These are phyloP conservation scores for Mnemiopsis leidyi DNA, from an alignment of 37 sponge, comb jelly and placozoan species.

Conservation along the genomic window DNA sequence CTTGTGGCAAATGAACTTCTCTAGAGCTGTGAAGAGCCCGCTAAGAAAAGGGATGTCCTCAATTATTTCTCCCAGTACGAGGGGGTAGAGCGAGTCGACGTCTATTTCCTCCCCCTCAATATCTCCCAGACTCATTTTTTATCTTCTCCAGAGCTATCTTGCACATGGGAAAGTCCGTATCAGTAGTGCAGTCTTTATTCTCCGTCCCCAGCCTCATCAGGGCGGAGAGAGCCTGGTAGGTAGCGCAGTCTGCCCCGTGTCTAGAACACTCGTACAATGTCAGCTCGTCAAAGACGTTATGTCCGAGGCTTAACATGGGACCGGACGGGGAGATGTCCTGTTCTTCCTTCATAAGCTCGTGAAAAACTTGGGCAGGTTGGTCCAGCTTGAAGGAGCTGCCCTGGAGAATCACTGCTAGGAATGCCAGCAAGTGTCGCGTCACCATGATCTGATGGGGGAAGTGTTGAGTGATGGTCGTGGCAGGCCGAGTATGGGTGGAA, in stretches of 20 bases:
- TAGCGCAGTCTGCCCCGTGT: neutral
- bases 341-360: neutral
- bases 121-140: neutral
- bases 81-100: neutral
- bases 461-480: no score
- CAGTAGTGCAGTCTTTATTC: neutral
- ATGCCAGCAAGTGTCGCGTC: neutral
- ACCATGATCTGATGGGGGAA: neutral
- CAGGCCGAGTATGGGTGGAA: no score
- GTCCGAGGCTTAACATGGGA: neutral
- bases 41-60: neutral
- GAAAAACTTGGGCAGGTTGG: neutral
- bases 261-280: neutral
- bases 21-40: neutral
- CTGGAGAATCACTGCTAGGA: neutral
- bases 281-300: neutral
- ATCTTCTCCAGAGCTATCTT: neutral
- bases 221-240: neutral
- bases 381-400: neutral
- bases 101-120: neutral
- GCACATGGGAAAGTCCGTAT: neutral
- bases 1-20: neutral
- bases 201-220: neutral
- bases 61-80: neutral
- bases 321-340: neutral